A percentile compares a stretch with the other conserved stretches of the same genome.
These are phyloP conservation scores for Porites evermanni DNA, from an alignment of 92 coral and sea anemone species.

Conservation along the genomic window DNA sequence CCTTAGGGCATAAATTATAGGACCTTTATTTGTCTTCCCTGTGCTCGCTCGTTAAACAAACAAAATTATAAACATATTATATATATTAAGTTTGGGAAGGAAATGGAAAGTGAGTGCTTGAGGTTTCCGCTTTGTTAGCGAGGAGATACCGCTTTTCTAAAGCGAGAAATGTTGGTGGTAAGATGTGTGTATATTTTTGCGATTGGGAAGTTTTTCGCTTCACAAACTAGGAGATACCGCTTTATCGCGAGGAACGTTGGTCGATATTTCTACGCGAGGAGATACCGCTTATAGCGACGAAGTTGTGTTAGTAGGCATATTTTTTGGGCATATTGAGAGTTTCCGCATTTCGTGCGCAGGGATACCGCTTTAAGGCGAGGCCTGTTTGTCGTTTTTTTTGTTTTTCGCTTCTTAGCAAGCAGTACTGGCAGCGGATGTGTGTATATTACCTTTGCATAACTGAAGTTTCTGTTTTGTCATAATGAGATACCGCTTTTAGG, in stretches of 20 bases:
- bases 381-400: slow-evolving; percentile 15
- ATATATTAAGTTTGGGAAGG: too few species aligned
- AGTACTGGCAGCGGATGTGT: not conserved
- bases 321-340: too few species aligned
- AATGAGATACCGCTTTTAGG: not conserved
- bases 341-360: too few species aligned
- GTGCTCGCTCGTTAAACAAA: too few species aligned
- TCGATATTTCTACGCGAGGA: too few species aligned
- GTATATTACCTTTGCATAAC: slow-evolving; percentile 1
- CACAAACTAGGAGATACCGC: too few species aligned
- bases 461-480: slow-evolving; percentile 8
- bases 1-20: too few species aligned
- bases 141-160: slow-evolving; percentile 13
- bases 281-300: too few species aligned
- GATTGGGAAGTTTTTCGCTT: not conserved
- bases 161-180: slow-evolving; percentile 12
- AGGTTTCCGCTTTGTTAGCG: slow-evolving; percentile 9
- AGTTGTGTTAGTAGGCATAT: too few species aligned
- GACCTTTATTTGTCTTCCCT: too few species aligned
- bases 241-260: not conserved
- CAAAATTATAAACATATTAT: too few species aligned
- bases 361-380: not conserved
- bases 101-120: not conserved
- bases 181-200: not conserved
- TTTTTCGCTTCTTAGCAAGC: not conserved